Evolutionary conservation across 2,113 vertebrate genomes (phyloP), one percentile per base, ranked within the genome.

Genomic region (Megalops atlanticus): DNA sequence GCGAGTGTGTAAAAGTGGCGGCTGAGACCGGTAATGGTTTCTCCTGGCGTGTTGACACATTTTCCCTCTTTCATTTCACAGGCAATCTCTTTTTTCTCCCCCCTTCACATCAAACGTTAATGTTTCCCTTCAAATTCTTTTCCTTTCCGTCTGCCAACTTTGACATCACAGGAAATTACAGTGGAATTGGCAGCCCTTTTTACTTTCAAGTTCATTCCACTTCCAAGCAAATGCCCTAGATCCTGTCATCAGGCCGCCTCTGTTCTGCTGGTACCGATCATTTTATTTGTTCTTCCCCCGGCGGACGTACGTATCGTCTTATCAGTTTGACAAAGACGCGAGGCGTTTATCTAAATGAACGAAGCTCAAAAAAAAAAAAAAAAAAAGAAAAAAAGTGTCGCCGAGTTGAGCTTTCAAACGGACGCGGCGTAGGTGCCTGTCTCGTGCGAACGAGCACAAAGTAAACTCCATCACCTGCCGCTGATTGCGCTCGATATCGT

Each of bases 111-210:
- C 92, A 93, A 92, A 93, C 90, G 84, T 89, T 90, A 92, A 93
- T 93, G 90, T 91, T 92, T 92, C 90, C 90, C 90, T 92, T 90
- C 93, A 92, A 92, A 91, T 92, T 91, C 89, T 89, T 92, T 92
- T 90, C 90, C 89, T 92, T 89, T 89, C 86, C 21, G 86, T 89
- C 92, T 92, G 92, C 91, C 92, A 93, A 93, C 92, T 91, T 90
- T 93, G 91, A 92, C 92, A 93, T 94, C 92, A 92, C 91, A 92
- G 91, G 91, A 93, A 93, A 94, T 93, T 92, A 93, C 87, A 86
- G 85, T 91, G 89, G 89, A 94, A 92, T 92, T 93, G 92, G 89
- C 89, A 74, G 84, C 79, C 58, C 76, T 83, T 80, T 81, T 83
- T 36, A 49, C 86, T 89, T 92, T 90, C 87, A 91, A 79, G 88